Base-by-base conservation (phyloP, 2,888 invertebrate species). In the Saturnia japonica region DNA sequence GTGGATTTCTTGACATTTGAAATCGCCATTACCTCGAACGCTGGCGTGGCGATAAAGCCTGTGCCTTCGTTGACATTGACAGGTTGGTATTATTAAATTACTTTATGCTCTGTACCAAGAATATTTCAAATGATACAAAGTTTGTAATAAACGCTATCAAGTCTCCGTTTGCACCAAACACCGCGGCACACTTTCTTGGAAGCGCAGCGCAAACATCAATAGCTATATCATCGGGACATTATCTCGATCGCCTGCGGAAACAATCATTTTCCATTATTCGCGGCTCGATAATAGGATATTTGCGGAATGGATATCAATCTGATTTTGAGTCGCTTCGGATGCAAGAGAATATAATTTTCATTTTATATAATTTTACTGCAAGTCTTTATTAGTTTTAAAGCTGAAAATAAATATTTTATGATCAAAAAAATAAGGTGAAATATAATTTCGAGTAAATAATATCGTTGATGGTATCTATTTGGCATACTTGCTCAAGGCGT, bases 161-260 rank as follows among this genome's bases (percentile, higher is more conserved):
- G 2, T 69, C 4, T 40, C 1, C 16, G n/a, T 12, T 69, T 70
- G 70, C 2, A 70, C 70, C 43, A 25, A 66, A n/a, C 28, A n/a
- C 14, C 11, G 19, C 68, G 75, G 28, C 72, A 76, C 69, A 80
- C 80, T 80, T 80, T 80, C 81, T 68, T 78, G 43, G 51, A 70
- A 67, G 74, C 71, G 75, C 75, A 80, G 79, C 74, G 77, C 68
- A 74, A 75, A 71, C 69, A 70, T 67, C 40, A 60, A 68, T 42
- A 45, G 71, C 67, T 67, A 43, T 54, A 76, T 75, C 75, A 75
- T 70, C 72, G 74, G 47, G 75, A 74, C 74, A 81, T 85, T 82
- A 85, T 75, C 76, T 74, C 78, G 80, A 83, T 75, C 78, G 85
- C 80, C 81, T 42, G 81, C 78, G 80, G 83, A 82, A 81, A 82